These are phyloP conservation scores for Catajapyx aquilonaris DNA, from an alignment of 1,140 invertebrate genomes.

Conservation along the genomic window DNA sequence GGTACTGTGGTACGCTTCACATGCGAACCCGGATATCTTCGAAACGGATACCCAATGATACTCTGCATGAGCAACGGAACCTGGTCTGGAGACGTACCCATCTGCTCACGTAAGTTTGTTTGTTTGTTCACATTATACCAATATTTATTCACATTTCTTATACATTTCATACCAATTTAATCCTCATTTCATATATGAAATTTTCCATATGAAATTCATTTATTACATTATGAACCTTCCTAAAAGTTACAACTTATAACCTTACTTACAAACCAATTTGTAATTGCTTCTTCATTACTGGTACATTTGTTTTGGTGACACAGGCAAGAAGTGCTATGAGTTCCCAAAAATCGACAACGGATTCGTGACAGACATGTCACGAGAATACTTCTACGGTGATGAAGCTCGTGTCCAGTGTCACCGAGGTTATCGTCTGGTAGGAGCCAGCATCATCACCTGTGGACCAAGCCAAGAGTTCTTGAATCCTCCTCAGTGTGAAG, in stretches of 20 bases:
- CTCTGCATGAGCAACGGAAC: conserved; percentile 91
- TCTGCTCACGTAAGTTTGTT: conserved; percentile 57
- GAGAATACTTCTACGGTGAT: conserved; percentile 66
- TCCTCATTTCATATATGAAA: too few species aligned
- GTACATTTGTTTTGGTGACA: conserved; percentile 9
- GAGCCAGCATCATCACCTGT: conserved; percentile 71
- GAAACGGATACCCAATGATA: conserved; percentile 70
- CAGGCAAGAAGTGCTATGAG: conserved; percentile 52
- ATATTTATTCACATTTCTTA: not conserved
- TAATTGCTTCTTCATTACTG: too few species aligned
- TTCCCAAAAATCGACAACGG: conserved; percentile 68
- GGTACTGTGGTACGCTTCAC: conserved; percentile 87
- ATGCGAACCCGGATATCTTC: conserved; percentile 79
- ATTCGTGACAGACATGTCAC: conserved; percentile 51
- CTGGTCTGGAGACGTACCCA: conserved; percentile 81
- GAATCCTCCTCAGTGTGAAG: conserved; percentile 63
- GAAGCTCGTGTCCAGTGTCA: conserved; percentile 82
- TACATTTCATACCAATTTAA: too few species aligned
- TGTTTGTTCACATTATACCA: not conserved
- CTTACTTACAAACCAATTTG: too few species aligned
- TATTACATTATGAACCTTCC: too few species aligned
- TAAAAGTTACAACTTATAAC: too few species aligned
- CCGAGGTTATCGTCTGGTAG: conserved; percentile 64
- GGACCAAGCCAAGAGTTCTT: conserved; percentile 66
- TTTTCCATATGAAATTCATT: too few species aligned